Evolutionary conservation across 2,888 invertebrate genomes (phyloP), one percentile per base, ranked within the genome.

Genomic region (Dasysyrphus tricinctus): DNA sequence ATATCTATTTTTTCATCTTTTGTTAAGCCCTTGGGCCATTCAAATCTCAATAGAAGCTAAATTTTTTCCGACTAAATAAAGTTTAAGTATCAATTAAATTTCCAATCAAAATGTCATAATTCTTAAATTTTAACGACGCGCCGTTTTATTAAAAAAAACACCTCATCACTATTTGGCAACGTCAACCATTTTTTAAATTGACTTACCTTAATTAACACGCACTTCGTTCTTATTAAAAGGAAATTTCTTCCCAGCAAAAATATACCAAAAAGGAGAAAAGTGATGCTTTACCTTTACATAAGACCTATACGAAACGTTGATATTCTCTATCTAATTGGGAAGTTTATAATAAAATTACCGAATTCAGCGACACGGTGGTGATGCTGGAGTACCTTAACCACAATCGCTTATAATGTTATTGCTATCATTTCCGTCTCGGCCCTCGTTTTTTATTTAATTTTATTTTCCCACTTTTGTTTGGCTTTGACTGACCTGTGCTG

Each of bases 271-370:
- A 8, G 14, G 3, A 7, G 19, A 32, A 57, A 29, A 14, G 44
- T 14, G 7, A 49, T 44, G 2, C 14, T 44, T 42, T 24, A 63
- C 44, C 44, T 32, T 63, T 5, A 32, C 32, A 3, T 7, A 47
- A 47, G 16, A 29, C 24, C 47, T 16, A 39, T 1, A n/a, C 16
- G 37, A 51, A 39, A 69, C 16, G n/a, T 47, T 65, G 19, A 37
- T 56, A 70, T 56, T 74, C 39, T 32, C 24, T 54, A 56, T 70
- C 74, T 83, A 79, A 83, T 74, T 78, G 79, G 70, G 70, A 49
- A 83, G 69, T 83, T 83, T 57, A 59, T 75, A 80, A 69, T 37
- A 67, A 84, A 80, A 79, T 82, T 67, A 78, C 80, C 61, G 34
- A 49, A 80, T 59, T 42, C 39, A 69, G 34, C 5, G 24, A 37